Conservation (phyloP, 92 coral and sea anemone genomes). For the Desmophyllum pertusum region DNA sequence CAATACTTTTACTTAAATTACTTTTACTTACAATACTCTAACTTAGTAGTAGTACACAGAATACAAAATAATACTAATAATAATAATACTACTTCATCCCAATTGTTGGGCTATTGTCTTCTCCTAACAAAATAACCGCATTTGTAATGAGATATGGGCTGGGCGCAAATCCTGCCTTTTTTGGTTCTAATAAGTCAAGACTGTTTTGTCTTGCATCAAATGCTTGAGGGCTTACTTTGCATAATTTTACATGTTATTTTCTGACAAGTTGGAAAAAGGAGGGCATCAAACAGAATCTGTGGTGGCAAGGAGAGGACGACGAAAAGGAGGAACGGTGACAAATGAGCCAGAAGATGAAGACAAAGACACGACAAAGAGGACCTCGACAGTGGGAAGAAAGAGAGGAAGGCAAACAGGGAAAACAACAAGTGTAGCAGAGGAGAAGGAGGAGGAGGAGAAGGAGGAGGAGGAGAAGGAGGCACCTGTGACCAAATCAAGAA, state of each 20-base stretch:
- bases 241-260: background rate
- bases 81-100: too few species aligned
- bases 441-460: slow-evolving; percentile 11
- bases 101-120: too few species aligned
- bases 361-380: background rate
- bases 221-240: background rate
- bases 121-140: too few species aligned
- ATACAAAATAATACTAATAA: too few species aligned
- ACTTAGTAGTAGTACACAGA: too few species aligned
- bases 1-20: too few species aligned
- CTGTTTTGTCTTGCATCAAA: too few species aligned
- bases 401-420: slow-evolving; percentile 23
- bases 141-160: too few species aligned
- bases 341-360: background rate
- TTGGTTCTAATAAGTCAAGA: too few species aligned
- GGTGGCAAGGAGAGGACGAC: slow-evolving; percentile 21
- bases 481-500: slow-evolving; percentile 40
- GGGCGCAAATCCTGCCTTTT: too few species aligned
- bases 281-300: background rate
- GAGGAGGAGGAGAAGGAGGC: slow-evolving; percentile 13
- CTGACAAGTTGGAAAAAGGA: background rate
- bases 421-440: background rate
- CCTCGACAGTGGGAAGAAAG: background rate
- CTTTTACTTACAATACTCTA: too few species aligned
- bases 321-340: background rate